Conservation (phyloP, 1,140 invertebrate genomes). For the Drosophila nannoptera region DNA sequence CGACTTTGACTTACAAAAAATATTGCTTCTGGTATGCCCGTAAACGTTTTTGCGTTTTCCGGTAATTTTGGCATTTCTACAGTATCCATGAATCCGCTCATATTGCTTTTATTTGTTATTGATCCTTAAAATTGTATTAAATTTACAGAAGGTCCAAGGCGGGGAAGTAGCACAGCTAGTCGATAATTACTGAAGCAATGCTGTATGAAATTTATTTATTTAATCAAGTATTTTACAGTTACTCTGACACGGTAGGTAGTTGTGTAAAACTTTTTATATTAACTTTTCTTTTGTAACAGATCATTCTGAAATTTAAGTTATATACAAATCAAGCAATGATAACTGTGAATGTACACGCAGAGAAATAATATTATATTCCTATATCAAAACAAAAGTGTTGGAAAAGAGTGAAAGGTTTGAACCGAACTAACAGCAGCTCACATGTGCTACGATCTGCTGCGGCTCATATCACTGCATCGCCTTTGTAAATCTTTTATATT, state of each 20-base stretch:
- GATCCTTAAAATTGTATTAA: constrained; percentile 55
- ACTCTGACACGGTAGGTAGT: background rate
- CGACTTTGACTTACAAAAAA: constrained; percentile 85
- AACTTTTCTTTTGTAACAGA: too few relatives aligned
- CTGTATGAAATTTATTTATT: background rate
- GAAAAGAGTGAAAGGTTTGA: constrained; percentile 7
- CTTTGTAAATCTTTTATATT: constrained; percentile 11
- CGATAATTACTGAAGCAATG: constrained; percentile 39
- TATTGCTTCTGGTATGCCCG: constrained; percentile 88
- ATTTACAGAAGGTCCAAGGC: constrained; percentile 63
- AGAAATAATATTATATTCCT: background rate
- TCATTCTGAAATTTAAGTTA: too few relatives aligned
- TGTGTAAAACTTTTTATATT: too few relatives aligned
- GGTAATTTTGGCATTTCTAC: constrained; percentile 79
- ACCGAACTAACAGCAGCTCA: constrained; percentile 15
- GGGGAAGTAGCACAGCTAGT: constrained; percentile 40
- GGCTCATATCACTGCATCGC: constrained; percentile 12
- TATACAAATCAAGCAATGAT: too few relatives aligned
- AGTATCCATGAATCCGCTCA: constrained; percentile 76
- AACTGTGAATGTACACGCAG: background rate
- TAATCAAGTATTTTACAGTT: background rate
- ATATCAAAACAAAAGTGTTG: background rate
- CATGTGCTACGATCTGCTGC: constrained; percentile 27
- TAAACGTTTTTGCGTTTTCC: constrained; percentile 85
- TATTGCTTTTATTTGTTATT: too few relatives aligned